A percentile compares a stretch with the other conserved stretches of the same genome.
Evolutionary conservation across 1,140 invertebrate species (phyloP).

Genomic region (Drosophila athabasca): DNA sequence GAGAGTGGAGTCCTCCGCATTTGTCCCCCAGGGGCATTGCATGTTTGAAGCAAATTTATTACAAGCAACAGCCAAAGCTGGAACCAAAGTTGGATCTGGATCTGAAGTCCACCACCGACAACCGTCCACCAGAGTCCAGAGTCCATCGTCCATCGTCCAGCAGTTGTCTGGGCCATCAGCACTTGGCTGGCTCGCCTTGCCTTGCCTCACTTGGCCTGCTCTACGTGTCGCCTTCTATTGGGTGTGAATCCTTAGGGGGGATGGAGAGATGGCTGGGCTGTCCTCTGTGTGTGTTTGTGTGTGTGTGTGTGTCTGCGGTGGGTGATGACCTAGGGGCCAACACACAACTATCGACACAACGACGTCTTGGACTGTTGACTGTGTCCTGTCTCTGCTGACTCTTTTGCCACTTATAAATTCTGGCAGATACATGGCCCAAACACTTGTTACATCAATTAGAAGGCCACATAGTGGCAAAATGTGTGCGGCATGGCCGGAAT

Average conservation of each 20-base stretch:
- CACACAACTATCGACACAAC: slow-evolving; percentile 78
- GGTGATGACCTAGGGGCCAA: slow-evolving; percentile 68
- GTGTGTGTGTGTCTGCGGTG: slow-evolving; percentile 4
- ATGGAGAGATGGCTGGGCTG: slow-evolving; percentile 5
- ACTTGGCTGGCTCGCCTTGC: slow-evolving; percentile 41
- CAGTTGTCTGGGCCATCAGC: slow-evolving; percentile 78
- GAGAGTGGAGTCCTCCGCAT: slow-evolving; percentile 55
- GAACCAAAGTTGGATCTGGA: slow-evolving; percentile 13
- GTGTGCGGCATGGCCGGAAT: slow-evolving; percentile 50
- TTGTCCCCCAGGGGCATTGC: slow-evolving; percentile 78
- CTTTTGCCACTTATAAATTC: slow-evolving; percentile 80
- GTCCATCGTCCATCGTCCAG: not conserved
- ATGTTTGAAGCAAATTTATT: slow-evolving; percentile 82
- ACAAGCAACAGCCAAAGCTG: slow-evolving; percentile 70
- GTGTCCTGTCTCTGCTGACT: slow-evolving; percentile 60
- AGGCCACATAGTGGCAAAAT: slow-evolving; percentile 66
- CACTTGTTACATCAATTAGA: slow-evolving; percentile 83
- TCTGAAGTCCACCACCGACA: slow-evolving; percentile 23
- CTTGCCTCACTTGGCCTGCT: slow-evolving; percentile 13
- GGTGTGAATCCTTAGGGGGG: slow-evolving; percentile 64
- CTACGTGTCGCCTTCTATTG: slow-evolving; percentile 73
- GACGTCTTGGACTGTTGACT: slow-evolving; percentile 70
- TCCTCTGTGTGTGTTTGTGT: not conserved
- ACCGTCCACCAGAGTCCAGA: too few relatives aligned
- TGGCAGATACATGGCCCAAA: slow-evolving; percentile 79